Conservation (phyloP, 1,140 invertebrate genomes). For the Paracyclopina nana region DNA sequence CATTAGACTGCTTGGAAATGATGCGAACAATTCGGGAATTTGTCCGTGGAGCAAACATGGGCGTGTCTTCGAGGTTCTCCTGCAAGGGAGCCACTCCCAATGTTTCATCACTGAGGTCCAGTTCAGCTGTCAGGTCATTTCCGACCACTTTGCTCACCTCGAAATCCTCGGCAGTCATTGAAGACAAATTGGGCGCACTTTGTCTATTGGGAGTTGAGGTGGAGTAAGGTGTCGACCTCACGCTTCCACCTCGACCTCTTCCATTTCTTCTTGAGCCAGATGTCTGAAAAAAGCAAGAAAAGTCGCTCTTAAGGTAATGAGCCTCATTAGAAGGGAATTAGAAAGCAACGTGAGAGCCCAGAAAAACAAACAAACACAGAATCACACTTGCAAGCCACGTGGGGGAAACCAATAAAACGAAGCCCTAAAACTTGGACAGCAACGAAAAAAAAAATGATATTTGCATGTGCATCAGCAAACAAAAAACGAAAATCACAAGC, state of each 20-base stretch:
- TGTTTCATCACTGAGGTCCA: background rate
- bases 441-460: no score
- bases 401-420: background rate
- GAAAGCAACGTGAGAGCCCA: background rate
- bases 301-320: background rate
- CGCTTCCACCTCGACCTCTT: background rate
- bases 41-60: background rate
- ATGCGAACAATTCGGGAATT: background rate
- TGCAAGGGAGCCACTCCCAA: background rate
- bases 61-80: background rate
- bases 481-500: no score
- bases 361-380: background rate
- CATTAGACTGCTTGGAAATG: background rate
- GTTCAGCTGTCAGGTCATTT: background rate
- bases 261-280: background rate
- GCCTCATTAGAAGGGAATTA: background rate
- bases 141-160: background rate
- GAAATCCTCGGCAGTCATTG: background rate
- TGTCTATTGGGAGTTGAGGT: background rate
- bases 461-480: no score
- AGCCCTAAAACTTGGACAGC: no score
- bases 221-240: no score
- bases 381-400: background rate
- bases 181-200: background rate
- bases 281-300: background rate